A percentile compares a stretch with the other conserved stretches of the same genome.
phyloP scores from a whole-genome alignment of 2,113 vertebrate genomes.

The Charadrius vociferus region DNA sequence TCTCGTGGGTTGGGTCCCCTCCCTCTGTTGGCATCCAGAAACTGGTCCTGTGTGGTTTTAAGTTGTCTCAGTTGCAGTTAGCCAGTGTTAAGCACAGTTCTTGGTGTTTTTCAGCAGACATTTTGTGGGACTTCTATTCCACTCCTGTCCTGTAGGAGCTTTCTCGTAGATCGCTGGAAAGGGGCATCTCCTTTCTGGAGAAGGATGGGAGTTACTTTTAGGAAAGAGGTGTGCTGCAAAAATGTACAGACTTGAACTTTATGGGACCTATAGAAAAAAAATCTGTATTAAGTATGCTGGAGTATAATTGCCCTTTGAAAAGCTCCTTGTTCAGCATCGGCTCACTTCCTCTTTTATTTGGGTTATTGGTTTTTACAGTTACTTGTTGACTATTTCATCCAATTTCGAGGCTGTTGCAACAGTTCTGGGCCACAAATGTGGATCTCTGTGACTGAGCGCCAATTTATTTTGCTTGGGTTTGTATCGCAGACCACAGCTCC shows the following conservation, averaged over 20 bases:
- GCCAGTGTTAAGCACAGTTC: neutral
- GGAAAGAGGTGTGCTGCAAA: neutral
- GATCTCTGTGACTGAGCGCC: neutral
- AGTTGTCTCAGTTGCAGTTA: neutral
- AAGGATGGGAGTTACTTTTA: neutral
- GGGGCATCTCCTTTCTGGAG: neutral
- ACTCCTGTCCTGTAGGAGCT: neutral
- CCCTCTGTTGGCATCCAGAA: neutral
- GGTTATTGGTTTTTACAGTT: neutral
- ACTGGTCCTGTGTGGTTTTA: neutral
- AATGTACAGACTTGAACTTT: neutral
- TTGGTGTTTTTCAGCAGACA: neutral
- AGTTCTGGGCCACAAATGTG: rapidly evolving
- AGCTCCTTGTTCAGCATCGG: neutral
- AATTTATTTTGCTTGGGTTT: neutral
- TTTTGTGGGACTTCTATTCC: neutral
- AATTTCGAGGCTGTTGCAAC: neutral
- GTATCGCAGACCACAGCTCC: neutral
- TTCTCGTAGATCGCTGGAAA: neutral
- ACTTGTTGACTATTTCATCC: neutral
- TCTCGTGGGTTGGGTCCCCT: neutral
- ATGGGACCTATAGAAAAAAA: neutral
- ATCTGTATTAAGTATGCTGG: neutral
- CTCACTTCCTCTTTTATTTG: neutral
- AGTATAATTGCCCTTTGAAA: neutral